phyloP scores from a whole-genome alignment of 2,797 vertebrate species.

The Onychomys leucogaster region DNA sequence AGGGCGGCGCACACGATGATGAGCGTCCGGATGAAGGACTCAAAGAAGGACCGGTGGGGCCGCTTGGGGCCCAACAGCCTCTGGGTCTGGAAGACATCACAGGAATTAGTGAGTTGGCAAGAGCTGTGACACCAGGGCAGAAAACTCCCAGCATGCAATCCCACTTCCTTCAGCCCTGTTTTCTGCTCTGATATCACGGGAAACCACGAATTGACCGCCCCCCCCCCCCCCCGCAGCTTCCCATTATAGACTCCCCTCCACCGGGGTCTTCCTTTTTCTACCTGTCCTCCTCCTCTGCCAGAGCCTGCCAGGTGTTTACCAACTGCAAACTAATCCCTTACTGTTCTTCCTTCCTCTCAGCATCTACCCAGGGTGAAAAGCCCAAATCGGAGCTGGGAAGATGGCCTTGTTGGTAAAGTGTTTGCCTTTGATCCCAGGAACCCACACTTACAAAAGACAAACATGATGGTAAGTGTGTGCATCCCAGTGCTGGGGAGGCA shows the following conservation, averaged over 20 bases:
- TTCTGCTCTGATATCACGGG: neutral
- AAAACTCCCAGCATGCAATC: neutral
- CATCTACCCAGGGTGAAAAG: neutral
- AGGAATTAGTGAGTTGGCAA: neutral
- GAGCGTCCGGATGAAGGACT: conserved; percentile 87
- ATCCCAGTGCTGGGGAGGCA: neutral
- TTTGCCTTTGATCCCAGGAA: neutral
- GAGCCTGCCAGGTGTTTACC: neutral
- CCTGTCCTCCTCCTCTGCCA: neutral
- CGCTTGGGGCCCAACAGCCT: conserved; percentile 76
- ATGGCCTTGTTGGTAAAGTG: neutral
- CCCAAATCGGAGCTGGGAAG: neutral
- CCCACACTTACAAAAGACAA: neutral
- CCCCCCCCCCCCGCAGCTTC: neutral
- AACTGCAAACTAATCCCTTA: neutral
- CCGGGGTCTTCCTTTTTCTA: neutral
- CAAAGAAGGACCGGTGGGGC: conserved; percentile 86
- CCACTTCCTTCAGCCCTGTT: neutral
- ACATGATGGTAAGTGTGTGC: neutral
- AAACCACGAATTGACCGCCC: neutral
- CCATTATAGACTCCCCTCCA: neutral
- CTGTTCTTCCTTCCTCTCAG: neutral
- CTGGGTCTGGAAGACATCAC: conserved; percentile 77
- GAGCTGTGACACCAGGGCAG: neutral
- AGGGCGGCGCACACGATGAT: conserved; percentile 89